These are phyloP conservation scores for Hippocampus barbouri DNA, from an alignment of 2,113 vertebrate species.

Conservation along the genomic window DNA sequence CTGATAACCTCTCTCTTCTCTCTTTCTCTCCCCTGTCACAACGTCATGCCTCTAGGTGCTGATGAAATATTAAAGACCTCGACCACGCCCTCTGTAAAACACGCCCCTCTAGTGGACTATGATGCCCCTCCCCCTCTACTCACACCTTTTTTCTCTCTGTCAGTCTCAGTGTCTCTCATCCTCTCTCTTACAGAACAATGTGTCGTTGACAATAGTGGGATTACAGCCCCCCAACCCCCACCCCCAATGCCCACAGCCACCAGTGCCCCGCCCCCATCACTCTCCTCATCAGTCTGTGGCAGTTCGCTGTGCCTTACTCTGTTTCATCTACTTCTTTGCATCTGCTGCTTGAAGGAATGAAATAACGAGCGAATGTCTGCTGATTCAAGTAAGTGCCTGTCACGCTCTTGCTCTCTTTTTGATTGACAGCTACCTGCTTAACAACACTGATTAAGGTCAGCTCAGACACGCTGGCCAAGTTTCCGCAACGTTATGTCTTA, in stretches of 20 bases:
- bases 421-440: conserved; percentile 50
- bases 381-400: conserved; percentile 49
- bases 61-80: conserved; percentile 53
- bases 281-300: conserved; percentile 18
- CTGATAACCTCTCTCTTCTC: conserved; percentile 10
- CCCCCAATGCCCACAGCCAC: background rate
- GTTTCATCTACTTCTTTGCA: conserved; percentile 29
- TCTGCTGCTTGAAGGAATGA: conserved; percentile 49
- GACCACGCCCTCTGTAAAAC: background rate
- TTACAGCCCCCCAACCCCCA: conserved; percentile 21
- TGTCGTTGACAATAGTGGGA: conserved; percentile 53
- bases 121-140: conserved; percentile 26
- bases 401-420: conserved; percentile 20
- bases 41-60: conserved; percentile 28
- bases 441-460: background rate
- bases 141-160: conserved; percentile 1
- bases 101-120: background rate
- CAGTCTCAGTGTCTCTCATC: conserved; percentile 22
- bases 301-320: conserved; percentile 1
- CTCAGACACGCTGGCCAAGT: background rate
- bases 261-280: conserved; percentile 6
- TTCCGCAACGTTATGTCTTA: background rate
- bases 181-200: conserved; percentile 58
- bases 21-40: conserved; percentile 15
- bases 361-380: conserved; percentile 43